Percentiles rank a stretch among this genome's conserved stretches.
phyloP scores from a whole-genome alignment of 2,113 vertebrate species.

The Odontophorus gujanensis region DNA sequence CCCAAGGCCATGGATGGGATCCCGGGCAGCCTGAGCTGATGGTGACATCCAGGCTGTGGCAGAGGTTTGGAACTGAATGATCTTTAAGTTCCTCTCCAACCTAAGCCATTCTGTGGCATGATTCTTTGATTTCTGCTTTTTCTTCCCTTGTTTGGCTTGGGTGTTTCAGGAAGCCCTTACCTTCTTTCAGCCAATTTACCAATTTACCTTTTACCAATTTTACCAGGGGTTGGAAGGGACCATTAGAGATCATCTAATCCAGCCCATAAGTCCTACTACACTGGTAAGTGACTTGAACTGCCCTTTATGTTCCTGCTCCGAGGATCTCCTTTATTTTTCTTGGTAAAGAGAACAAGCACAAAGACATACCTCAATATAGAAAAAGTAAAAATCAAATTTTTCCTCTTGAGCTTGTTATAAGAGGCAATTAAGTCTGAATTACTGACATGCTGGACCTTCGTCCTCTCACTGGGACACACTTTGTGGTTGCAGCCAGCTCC shows the following conservation, averaged over 20 bases:
- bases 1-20: too few relatives aligned
- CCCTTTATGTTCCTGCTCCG: background rate
- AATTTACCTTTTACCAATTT: too few relatives aligned
- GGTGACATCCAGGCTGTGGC: too few relatives aligned
- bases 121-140: background rate
- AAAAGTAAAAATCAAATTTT: background rate
- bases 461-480: background rate
- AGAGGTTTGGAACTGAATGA: too few relatives aligned
- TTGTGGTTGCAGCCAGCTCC: background rate
- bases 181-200: background rate
- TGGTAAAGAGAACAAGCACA: background rate
- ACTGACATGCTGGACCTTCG: background rate
- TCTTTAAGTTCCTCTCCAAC: too few relatives aligned
- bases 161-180: background rate
- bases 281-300: background rate
- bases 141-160: background rate
- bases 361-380: background rate
- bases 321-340: background rate
- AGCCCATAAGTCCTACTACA: accelerated
- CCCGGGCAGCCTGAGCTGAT: too few relatives aligned
- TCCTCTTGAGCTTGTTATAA: background rate
- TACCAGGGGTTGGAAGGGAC: too few relatives aligned
- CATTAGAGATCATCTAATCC: too few relatives aligned
- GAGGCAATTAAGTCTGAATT: background rate
- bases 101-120: too few relatives aligned